Percentiles rank a stretch among this genome's conserved stretches.
These are phyloP conservation scores for Tupaia chinensis DNA, from an alignment of 2,113 vertebrate genomes.

Conservation along the genomic window DNA sequence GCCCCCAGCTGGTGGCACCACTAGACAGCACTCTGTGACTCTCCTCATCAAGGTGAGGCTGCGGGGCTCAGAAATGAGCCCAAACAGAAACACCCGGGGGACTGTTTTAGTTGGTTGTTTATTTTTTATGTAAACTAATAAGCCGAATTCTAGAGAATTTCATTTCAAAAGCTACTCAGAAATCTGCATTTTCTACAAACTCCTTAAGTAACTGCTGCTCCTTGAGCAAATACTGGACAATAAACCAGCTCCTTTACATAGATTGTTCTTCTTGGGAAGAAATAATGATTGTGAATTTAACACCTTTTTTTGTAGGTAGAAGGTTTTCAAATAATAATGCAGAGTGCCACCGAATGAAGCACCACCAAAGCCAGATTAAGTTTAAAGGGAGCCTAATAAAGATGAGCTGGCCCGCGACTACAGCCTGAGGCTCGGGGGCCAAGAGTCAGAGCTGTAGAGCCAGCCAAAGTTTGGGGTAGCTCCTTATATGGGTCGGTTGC, in stretches of 20 bases:
- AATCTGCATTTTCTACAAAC: not conserved
- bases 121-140: not conserved
- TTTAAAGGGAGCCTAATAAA: too few species aligned
- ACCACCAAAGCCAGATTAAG: too few species aligned
- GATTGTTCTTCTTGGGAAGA: not conserved
- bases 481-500: too few species aligned
- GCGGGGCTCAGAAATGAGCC: not conserved
- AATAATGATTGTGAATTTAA: not conserved
- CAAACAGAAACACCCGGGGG: not conserved
- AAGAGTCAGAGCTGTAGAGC: too few species aligned
- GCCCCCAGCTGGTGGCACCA: too few species aligned
- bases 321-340: not conserved
- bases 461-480: too few species aligned
- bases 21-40: not conserved
- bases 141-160: not conserved
- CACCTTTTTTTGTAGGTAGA: not conserved
- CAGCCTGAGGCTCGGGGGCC: too few species aligned
- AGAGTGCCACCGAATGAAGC: too few species aligned
- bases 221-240: not conserved
- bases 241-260: not conserved
- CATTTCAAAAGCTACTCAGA: not conserved
- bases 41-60: not conserved
- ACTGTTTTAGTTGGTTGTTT: not conserved
- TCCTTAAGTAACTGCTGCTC: not conserved
- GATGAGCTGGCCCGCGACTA: too few species aligned